Base-by-base conservation (phyloP, 2,888 invertebrate species). In the Tuberolachnus salignus region DNA sequence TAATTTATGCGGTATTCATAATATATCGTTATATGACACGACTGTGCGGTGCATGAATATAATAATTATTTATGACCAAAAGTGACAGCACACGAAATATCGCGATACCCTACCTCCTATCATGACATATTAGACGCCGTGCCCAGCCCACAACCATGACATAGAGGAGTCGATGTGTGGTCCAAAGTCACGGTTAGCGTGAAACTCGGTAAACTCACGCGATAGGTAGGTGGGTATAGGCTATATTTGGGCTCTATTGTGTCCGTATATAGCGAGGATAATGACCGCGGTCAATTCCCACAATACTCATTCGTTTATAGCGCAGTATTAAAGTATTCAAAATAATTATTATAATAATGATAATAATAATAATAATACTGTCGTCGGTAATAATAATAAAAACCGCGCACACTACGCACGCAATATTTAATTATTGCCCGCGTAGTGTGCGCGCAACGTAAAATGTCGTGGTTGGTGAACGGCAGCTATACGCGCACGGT, bases 261-360 rank as follows among this genome's bases (percentile, higher is more conserved):
- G 6, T 14, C 4, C 51, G 14, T n/a, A n/a, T 51, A 51, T 51
- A 16, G n/a, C 14, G n/a, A 14, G 2, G 14, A 46, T 67, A 75
- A 75, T 34, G 66, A 75, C 66, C 67, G 16, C 21, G 75, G 66
- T 66, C 49, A 75, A 75, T 75, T 66, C 75, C 66, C 75, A 59
- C 19, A 57, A 23, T 55, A 59, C 44, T 34, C 34, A 53, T 69
- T 42, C 59, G 49, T 66, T 26, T 26, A 21, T 55, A n/a, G 13
- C 53, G 13, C 21, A 10, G 55, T 46, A 71, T 46, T 59, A 59
- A 59, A 71, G 46, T 49, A 34, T n/a, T n/a, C 34, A 6, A 34
- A 34, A 34, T 34, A n/a, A n/a, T n/a, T n/a, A n/a, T n/a, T n/a
- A n/a, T n/a, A n/a, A n/a, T n/a, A n/a, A n/a, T n/a, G n/a, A n/a